A percentile compares a stretch with the other conserved stretches of the same genome.
These are phyloP conservation scores for Galerucella calmariensis DNA, from an alignment of 2,888 invertebrate genomes.

Conservation along the genomic window DNA sequence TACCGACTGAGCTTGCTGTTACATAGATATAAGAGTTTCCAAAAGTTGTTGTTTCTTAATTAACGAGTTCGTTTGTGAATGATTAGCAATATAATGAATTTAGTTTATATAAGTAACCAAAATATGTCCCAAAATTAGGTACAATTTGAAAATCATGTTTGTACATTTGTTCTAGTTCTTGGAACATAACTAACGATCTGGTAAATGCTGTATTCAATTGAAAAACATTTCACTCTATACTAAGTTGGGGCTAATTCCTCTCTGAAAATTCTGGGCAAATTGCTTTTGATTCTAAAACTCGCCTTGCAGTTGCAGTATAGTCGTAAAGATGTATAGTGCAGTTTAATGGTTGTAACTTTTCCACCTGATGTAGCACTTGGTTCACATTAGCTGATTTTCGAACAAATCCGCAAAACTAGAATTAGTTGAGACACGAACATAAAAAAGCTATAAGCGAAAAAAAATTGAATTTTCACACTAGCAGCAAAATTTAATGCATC, in stretches of 20 bases:
- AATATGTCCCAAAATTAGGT: too few relatives aligned
- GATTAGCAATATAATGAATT: too few relatives aligned
- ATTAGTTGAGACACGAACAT: not conserved
- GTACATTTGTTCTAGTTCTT: too few relatives aligned
- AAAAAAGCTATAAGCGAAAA: not conserved
- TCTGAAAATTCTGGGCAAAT: constrained; percentile 13
- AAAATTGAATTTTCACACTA: not conserved
- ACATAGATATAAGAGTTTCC: too few relatives aligned
- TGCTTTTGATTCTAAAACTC: constrained; percentile 29
- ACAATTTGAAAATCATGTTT: too few relatives aligned
- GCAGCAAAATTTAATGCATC: too few relatives aligned
- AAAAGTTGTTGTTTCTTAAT: too few relatives aligned
- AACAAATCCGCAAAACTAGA: constrained; percentile 10
- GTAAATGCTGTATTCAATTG: too few relatives aligned
- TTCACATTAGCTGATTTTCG: constrained; percentile 23
- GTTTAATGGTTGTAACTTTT: constrained; percentile 59
- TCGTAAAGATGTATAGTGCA: constrained; percentile 59
- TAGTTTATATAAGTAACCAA: too few relatives aligned
- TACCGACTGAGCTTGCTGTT: too few relatives aligned
- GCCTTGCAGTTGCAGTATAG: constrained; percentile 45
- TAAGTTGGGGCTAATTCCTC: not conserved
- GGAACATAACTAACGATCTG: too few relatives aligned
- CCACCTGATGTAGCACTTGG: constrained; percentile 54
- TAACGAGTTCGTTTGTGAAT: too few relatives aligned
- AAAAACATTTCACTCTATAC: not conserved